A percentile compares a stretch with the other conserved stretches of the same genome.
Evolutionary conservation across 2,888 invertebrate genomes (phyloP).

Genomic region (Philereme transversata): DNA sequence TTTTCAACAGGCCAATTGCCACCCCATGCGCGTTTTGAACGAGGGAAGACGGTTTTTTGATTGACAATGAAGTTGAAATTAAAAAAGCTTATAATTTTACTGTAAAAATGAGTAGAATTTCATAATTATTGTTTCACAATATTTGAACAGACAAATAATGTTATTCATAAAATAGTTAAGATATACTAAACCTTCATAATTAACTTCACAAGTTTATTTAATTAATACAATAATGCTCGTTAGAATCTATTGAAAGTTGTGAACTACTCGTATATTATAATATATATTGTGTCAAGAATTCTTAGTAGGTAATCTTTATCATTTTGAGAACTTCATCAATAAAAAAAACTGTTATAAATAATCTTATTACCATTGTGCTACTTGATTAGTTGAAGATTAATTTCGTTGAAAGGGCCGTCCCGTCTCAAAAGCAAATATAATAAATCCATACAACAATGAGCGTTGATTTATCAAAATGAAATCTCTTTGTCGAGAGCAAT

Average conservation of each 20-base stretch:
- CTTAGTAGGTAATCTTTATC: background rate
- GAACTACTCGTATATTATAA: too few species aligned
- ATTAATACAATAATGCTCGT: too few species aligned
- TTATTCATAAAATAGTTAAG: too few species aligned
- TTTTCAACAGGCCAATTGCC: slow-evolving; percentile 65
- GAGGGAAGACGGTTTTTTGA: slow-evolving; percentile 63
- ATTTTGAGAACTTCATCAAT: background rate
- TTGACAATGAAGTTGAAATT: slow-evolving; percentile 56
- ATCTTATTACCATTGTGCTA: background rate
- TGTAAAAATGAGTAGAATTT: slow-evolving; percentile 6
- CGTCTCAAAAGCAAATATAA: slow-evolving; percentile 59
- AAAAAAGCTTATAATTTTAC: slow-evolving; percentile 46
- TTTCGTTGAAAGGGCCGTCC: slow-evolving; percentile 47
- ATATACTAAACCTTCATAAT: too few species aligned
- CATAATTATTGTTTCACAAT: too few species aligned
- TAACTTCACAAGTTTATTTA: too few species aligned
- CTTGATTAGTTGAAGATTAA: slow-evolving; percentile 38
- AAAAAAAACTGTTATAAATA: background rate
- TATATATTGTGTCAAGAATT: too few species aligned
- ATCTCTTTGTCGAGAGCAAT: slow-evolving; percentile 79
- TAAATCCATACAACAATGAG: slow-evolving; percentile 73
- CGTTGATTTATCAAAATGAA: slow-evolving; percentile 81
- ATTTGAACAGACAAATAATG: too few species aligned
- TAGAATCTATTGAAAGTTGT: too few species aligned
- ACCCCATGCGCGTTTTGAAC: slow-evolving; percentile 52